Evolutionary conservation across 2,797 vertebrate genomes (phyloP).

Genomic region (Lepus oiostolus): DNA sequence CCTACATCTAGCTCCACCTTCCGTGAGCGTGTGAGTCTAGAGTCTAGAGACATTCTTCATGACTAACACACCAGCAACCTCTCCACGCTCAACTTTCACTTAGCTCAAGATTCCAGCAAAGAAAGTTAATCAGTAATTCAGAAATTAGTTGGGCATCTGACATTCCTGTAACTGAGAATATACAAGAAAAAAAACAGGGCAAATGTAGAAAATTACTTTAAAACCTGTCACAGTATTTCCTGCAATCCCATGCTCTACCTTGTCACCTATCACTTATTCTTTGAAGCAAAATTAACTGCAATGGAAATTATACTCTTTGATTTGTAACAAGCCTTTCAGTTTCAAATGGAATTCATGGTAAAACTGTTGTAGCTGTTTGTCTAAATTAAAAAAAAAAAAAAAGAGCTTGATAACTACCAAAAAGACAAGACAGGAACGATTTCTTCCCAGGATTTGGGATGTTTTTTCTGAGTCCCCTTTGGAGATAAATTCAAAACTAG

Average conservation of each 20-base stretch:
- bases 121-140: constrained; percentile 37
- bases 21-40: not conserved
- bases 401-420: not conserved
- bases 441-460: not conserved
- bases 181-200: not conserved
- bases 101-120: not conserved
- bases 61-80: not conserved
- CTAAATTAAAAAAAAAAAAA: not conserved
- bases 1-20: not conserved
- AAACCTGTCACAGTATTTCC: not conserved
- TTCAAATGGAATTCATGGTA: constrained; percentile 23
- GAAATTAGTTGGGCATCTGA: constrained; percentile 28
- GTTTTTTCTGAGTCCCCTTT: not conserved
- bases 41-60: not conserved
- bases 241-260: not conserved
- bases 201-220: not conserved
- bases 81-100: not conserved
- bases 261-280: not conserved
- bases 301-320: not conserved
- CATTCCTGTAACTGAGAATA: not conserved
- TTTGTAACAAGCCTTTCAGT: not conserved
- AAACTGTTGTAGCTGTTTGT: not conserved
- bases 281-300: constrained; percentile 15
- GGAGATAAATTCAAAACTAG: not conserved
- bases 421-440: not conserved